Evolutionary conservation across 2,888 invertebrate species (phyloP), one percentile per base, ranked within the genome.

Genomic region (Drosophila ochracea): DNA sequence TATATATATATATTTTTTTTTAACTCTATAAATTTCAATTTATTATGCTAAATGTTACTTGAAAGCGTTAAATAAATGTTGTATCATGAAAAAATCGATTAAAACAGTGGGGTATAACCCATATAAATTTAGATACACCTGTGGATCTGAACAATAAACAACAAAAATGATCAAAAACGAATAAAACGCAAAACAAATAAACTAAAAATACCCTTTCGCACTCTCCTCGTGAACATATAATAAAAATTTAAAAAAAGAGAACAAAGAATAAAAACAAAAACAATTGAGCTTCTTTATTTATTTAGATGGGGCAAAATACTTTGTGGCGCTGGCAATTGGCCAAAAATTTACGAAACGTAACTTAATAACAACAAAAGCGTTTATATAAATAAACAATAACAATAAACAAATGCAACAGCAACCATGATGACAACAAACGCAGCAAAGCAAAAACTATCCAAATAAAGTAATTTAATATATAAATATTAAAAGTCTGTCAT

Each of bases 281-380:
- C 53, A 69, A 81, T 69, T 63, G 55, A 54, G 21, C 31, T n/a
- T 31, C 21, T 49, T 78, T 65, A 64, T 68, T 76, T 82, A 69
- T 79, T 67, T 83, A 72, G 58, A 58, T 59, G 69, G 66, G 65
- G 63, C 49, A 73, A 74, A 76, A 71, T 65, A 60, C 68, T 71
- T 68, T 21, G 64, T 33, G 33, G 21, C 39, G 19, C 61, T 89
- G 84, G 87, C 84, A 70, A 21, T 50, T 59, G 50, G 73, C 89
- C 89, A 89, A 77, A 2, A 75, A 72, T 66, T 35, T 21, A 16
- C 57, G 49, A 65, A 58, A 47, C 43, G 59, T 66, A 72, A 63
- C 68, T 57, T 31, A 61, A 62, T 66, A 69, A 74, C 49, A 76
- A 72, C 50, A 67, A 64, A 73, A 73, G 35, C 53, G 37, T 41